These are phyloP conservation scores for Deroplatys truncata DNA, from an alignment of 2,888 invertebrate species.

Conservation along the genomic window DNA sequence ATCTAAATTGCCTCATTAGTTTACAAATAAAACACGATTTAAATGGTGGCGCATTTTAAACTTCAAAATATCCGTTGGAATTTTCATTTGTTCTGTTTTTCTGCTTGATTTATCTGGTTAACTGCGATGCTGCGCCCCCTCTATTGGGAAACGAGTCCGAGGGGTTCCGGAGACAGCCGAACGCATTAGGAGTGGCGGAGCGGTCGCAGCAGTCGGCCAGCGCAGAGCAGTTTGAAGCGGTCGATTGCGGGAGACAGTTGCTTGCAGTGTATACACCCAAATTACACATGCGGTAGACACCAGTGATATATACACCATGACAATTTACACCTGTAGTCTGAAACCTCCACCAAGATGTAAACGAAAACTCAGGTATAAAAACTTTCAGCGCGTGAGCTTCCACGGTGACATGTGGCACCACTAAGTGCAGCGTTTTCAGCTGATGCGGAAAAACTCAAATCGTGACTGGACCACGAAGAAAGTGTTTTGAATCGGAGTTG, in stretches of 20 bases:
- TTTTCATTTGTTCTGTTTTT: neutral
- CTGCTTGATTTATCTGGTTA: neutral
- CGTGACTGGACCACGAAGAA: neutral
- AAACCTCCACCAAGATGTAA: neutral
- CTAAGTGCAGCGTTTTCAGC: neutral
- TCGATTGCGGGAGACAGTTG: neutral
- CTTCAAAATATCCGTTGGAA: conserved; percentile 6
- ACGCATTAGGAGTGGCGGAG: neutral
- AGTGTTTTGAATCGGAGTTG: neutral
- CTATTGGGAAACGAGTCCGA: neutral
- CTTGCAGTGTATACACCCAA: neutral
- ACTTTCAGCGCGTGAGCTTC: neutral
- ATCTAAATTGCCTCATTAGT: neutral
- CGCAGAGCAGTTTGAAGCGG: neutral
- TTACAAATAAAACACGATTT: neutral
- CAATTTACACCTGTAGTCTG: neutral
- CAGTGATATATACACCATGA: neutral
- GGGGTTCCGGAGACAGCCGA: neutral
- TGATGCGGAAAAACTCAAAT: neutral
- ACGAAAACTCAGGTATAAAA: neutral
- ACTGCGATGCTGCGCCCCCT: neutral
- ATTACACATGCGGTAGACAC: neutral
- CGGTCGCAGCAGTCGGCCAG: neutral
- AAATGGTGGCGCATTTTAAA: neutral
- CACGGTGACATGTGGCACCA: neutral